phyloP scores from a whole-genome alignment of 2,113 vertebrate species.

The Opisthocomus hoazin region DNA sequence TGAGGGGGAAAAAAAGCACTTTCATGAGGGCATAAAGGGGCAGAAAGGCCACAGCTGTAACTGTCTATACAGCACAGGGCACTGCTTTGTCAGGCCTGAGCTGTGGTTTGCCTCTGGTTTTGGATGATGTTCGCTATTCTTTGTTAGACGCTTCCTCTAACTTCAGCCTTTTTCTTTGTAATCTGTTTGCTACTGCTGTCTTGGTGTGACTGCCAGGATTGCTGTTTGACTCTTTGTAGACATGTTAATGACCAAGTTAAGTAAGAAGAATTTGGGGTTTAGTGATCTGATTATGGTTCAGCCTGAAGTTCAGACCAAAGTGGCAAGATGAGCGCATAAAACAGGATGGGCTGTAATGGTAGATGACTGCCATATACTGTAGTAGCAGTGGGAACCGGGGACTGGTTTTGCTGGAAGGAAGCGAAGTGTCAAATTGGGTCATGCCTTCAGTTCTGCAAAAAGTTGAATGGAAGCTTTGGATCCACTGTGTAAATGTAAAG shows the following conservation, averaged over 20 bases:
- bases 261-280: neutral
- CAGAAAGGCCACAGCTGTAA: neutral
- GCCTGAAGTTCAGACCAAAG: neutral
- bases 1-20: neutral
- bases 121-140: neutral
- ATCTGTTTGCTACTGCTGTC: neutral
- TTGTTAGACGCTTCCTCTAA: neutral
- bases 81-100: neutral
- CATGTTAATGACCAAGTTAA: neutral
- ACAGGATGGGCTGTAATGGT: neutral
- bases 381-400: neutral
- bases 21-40: neutral
- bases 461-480: neutral
- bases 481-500: neutral
- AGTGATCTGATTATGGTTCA: neutral
- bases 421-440: neutral
- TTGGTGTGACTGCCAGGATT: neutral
- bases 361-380: neutral
- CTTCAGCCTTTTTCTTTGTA: neutral
- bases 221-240: neutral
- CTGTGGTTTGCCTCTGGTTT: neutral
- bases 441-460: neutral
- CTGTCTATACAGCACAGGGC: neutral
- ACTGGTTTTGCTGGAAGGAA: neutral
- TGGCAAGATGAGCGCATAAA: neutral